Percentiles rank a stretch among this genome's conserved stretches.
Conservation (phyloP, 1,140 invertebrate genomes). For the Drosophila watanabei region DNA sequence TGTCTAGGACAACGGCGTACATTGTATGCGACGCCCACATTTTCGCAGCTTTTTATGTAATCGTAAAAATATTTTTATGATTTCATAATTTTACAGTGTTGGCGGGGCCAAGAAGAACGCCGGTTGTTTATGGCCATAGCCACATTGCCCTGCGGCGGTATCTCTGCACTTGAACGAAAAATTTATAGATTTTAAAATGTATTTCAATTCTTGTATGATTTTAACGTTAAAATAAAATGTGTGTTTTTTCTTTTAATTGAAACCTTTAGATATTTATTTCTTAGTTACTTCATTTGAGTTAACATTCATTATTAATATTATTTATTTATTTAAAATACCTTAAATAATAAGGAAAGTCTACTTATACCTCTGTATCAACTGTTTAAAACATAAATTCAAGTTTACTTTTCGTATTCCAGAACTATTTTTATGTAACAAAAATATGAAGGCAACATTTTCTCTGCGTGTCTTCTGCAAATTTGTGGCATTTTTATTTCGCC, state of each 20-base stretch:
- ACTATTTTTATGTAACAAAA: neutral
- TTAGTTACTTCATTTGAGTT: neutral
- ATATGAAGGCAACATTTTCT: neutral
- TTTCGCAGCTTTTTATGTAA: slow-evolving; percentile 80
- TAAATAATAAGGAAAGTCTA: neutral
- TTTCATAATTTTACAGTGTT: slow-evolving; percentile 83
- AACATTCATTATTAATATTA: neutral
- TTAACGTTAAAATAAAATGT: neutral
- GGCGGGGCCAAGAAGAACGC: slow-evolving; percentile 37
- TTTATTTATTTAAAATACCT: neutral
- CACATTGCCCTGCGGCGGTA: slow-evolving; percentile 15
- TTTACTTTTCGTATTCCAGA: neutral
- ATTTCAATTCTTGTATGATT: neutral
- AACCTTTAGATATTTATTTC: neutral
- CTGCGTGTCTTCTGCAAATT: slow-evolving; percentile 29
- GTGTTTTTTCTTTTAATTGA: neutral
- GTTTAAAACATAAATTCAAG: neutral
- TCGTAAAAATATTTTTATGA: slow-evolving; percentile 84
- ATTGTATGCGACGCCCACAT: slow-evolving; percentile 64
- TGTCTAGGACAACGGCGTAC: slow-evolving; percentile 29
- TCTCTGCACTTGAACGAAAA: slow-evolving; percentile 12
- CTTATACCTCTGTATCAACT: neutral
- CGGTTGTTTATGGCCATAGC: slow-evolving; percentile 66
- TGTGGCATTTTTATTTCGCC: slow-evolving; percentile 47
- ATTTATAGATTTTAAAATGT: neutral